Evolutionary conservation across 2,888 invertebrate species (phyloP), one percentile per base, ranked within the genome.

Genomic region (Ariolimax columbianus): DNA sequence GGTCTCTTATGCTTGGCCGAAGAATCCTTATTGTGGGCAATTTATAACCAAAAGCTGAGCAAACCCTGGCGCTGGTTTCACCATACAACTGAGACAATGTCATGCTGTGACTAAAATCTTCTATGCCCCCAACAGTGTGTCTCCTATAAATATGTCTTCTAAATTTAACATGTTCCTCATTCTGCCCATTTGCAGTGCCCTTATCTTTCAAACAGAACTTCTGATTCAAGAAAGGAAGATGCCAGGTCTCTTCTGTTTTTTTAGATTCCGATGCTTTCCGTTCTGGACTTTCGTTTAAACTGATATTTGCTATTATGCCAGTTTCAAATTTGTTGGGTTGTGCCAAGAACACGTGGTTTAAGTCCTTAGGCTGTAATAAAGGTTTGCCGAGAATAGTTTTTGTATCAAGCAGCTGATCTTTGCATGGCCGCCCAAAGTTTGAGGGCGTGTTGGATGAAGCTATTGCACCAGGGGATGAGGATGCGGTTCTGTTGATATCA

Each of bases 41-140:
- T 86, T 30, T 83, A 30, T 70, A 43, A 14, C 59, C 38, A 55
- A 43, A 40, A 36, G 59, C 75, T n/a, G 73, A 33, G 38, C 77
- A 70, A 36, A 51, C 73, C n/a, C 70, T 55, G 26, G 68, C 66
- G 19, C 40, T 66, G 3, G n/a, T 87, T 9, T 84, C 83, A 38
- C 86, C 81, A 23, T 87, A 87, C 26, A 88, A 85, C 19, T 89
- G 89, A 36, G 91, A 87, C 77, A 93, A 86, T 26, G 93, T 92
- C 36, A 90, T 95, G 40, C 96, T 95, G 88, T 96, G 96, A 89
- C 96, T 96, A 38, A 96, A 97, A 94, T 98, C 98, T 94, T 97
- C 97, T 26, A 97, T 97, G 83, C 98, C 98, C 87, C 98, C 98
- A 17, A 98, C 97, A 0, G 98, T 98, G 95, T 98, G 98, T 47